phyloP scores from a whole-genome alignment of 2,797 vertebrate species.

The Mormyrus hasselquistii region DNA sequence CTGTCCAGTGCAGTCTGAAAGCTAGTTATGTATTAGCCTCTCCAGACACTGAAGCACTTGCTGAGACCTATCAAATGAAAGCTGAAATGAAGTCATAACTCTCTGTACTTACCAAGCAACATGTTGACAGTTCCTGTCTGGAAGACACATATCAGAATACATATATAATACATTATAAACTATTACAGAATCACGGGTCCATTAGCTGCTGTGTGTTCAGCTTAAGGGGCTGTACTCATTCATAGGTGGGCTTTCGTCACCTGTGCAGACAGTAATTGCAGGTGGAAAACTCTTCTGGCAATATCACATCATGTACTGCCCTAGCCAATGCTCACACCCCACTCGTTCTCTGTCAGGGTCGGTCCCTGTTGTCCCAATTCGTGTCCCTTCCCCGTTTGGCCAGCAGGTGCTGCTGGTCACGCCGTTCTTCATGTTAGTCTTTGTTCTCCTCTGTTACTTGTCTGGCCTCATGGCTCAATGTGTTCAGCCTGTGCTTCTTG shows the following conservation, averaged over 20 bases:
- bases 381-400: no score
- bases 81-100: not conserved
- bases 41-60: not conserved
- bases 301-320: not conserved
- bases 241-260: not conserved
- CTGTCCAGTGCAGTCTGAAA: not conserved
- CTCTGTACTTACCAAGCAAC: not conserved
- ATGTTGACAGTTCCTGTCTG: not conserved
- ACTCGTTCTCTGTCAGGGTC: no score
- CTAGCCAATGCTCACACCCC: not conserved
- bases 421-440: no score
- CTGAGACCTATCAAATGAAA: not conserved
- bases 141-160: not conserved
- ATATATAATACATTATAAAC: not conserved
- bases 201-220: not conserved
- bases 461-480: no score
- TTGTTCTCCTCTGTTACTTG: no score
- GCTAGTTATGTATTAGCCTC: not conserved
- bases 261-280: not conserved
- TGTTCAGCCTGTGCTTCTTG: no score
- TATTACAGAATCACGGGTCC: not conserved
- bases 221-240: not conserved
- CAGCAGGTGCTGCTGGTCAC: no score
- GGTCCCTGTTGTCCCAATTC: no score
- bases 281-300: not conserved